A percentile compares a stretch with the other conserved stretches of the same genome.
phyloP scores from a whole-genome alignment of 1,140 invertebrate genomes.

The Copidosoma floridanum region DNA sequence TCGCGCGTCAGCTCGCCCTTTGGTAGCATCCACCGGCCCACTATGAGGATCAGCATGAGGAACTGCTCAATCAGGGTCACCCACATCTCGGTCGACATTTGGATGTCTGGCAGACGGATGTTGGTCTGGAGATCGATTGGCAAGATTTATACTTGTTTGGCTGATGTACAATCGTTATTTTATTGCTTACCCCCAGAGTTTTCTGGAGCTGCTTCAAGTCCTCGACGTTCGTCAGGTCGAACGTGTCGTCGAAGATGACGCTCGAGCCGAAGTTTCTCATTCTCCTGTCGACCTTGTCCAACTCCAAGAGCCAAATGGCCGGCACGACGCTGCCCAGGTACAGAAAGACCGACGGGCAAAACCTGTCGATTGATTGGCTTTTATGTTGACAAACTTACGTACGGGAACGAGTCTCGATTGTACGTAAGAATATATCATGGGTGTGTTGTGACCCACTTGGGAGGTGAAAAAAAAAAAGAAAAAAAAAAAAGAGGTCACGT shows the following conservation, averaged over 20 bases:
- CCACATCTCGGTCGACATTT: conserved; percentile 75
- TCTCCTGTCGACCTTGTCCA: conserved; percentile 75
- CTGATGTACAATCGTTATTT: not conserved
- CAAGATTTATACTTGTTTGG: not conserved
- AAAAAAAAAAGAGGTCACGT: no score
- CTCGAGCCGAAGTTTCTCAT: conserved; percentile 58
- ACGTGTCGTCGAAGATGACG: conserved; percentile 54
- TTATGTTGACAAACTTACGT: no score
- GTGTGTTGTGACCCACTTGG: no score
- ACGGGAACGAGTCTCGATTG: no score
- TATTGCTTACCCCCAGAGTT: conserved; percentile 56
- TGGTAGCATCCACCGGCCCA: conserved; percentile 85
- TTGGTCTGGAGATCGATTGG: conserved; percentile 48
- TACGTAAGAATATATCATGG: no score
- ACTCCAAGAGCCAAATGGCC: conserved; percentile 80
- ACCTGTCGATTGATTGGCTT: no score
- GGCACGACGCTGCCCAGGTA: conserved; percentile 79
- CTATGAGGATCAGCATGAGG: conserved; percentile 82
- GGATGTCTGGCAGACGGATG: conserved; percentile 62
- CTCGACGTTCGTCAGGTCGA: conserved; percentile 52
- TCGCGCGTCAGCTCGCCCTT: conserved; percentile 87
- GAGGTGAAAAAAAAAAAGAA: no score
- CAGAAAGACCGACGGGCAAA: conserved; percentile 83
- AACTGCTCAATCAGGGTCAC: conserved; percentile 86
- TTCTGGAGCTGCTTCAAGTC: conserved; percentile 61